Evolutionary conservation across 2,888 invertebrate genomes (phyloP), one percentile per base, ranked within the genome.

Genomic region (Autographa pulchrina): DNA sequence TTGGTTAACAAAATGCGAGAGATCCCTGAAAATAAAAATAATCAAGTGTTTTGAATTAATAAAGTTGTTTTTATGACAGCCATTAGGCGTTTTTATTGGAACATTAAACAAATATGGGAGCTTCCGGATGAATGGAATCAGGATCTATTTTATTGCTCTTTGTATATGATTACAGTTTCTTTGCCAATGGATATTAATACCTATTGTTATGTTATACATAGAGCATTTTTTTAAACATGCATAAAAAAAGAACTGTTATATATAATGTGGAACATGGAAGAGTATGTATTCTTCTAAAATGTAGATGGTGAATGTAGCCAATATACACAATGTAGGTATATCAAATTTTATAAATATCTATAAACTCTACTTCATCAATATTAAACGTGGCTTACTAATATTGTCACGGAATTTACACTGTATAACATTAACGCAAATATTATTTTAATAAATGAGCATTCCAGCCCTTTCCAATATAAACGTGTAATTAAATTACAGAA

Each of bases 71-170:
- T 86, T 85, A 86, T 74, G 75, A 77, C 67, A 68, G 62, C 67
- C 72, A 72, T 82, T 75, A 64, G 75, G 69, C 64, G 75, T 83
- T 77, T 48, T 86, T 85, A 86, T 83, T 75, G 77, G 66, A 59
- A 72, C 75, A 77, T 85, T 74, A 83, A 83, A 81, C 74, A 74
- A 74, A 79, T 82, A 81, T 78, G 72, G 66, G 59, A 66, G 69
- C 67, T 48, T 72, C 63, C 35, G 74, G 52, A 62, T 67, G 63
- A 81, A 75, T 70, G 48, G 77, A 80, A 85, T 83, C 78, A 71
- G 65, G 60, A 58, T 62, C 62, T 75, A 70, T 69, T 83, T 80
- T 72, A 79, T 76, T 71, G 63, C 59, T 41, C 18, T 67, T 20
- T 43, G 41, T 20, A 43, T 20, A 41, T 62, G 18, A 41, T 43